Percentiles rank a stretch among this genome's conserved stretches.
Evolutionary conservation across 1,140 invertebrate genomes (phyloP).

Genomic region (Condylostylus longicornis): DNA sequence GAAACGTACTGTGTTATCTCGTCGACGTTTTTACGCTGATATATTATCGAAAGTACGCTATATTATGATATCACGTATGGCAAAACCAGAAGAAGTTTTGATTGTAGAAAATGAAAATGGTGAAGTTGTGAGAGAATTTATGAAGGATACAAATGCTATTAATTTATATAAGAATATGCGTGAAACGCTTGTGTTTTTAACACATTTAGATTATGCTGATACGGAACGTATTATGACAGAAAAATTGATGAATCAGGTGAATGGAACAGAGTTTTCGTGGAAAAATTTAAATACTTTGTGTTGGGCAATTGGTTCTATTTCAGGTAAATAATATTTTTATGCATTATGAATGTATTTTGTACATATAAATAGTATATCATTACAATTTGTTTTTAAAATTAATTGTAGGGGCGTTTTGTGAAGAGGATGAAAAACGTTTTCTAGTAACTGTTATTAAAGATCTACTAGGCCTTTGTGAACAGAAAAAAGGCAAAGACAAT

Average conservation of each 20-base stretch:
- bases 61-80: conserved; percentile 99
- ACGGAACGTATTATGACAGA: conserved; percentile 99
- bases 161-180: conserved; percentile 99
- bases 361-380: not conserved
- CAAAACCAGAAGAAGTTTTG: conserved; percentile 99
- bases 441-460: conserved; percentile 99
- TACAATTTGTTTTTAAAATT: not conserved
- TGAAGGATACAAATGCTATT: conserved; percentile 99
- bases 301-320: conserved; percentile 99
- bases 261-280: conserved; percentile 99
- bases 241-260: conserved; percentile 97
- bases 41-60: conserved; percentile 84
- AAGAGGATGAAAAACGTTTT: conserved; percentile 99
- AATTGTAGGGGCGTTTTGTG: conserved; percentile 38
- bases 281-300: conserved; percentile 99
- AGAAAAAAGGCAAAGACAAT: conserved; percentile 99
- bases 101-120: conserved; percentile 99
- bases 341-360: too few species aligned
- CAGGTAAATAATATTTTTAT: conserved; percentile 43
- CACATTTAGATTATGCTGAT: conserved; percentile 94
- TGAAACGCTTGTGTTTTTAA: conserved; percentile 96
- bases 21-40: conserved; percentile 58
- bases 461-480: conserved; percentile 93
- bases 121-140: conserved; percentile 97
- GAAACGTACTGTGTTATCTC: conserved; percentile 32